These are phyloP conservation scores for Acanthopagrus latus DNA, from an alignment of 2,797 vertebrate genomes.

Conservation along the genomic window DNA sequence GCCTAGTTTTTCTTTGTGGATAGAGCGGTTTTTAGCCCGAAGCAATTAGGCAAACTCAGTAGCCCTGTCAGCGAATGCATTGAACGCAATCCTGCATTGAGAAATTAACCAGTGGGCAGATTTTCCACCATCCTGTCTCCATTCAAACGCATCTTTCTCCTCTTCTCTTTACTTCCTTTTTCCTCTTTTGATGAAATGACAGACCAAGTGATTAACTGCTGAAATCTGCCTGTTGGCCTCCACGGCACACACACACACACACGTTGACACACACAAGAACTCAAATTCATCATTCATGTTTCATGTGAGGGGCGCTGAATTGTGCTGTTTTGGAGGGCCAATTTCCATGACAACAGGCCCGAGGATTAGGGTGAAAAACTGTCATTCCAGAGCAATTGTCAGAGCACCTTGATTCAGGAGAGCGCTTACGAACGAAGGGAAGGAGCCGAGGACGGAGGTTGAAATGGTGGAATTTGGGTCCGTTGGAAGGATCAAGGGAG, in stretches of 20 bases:
- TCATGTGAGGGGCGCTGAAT: constrained; percentile 67
- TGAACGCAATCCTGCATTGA: constrained; percentile 43
- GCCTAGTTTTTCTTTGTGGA: constrained; percentile 61
- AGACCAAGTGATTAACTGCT: constrained; percentile 61
- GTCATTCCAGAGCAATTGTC: constrained; percentile 75
- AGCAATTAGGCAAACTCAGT: constrained; percentile 69
- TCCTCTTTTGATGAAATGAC: constrained; percentile 60
- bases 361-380: constrained; percentile 81
- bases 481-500: constrained; percentile 46
- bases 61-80: constrained; percentile 56
- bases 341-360: constrained; percentile 88
- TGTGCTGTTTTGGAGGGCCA: constrained; percentile 69
- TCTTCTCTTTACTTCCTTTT: constrained; percentile 30
- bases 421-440: constrained; percentile 59
- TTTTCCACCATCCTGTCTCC: constrained; percentile 51
- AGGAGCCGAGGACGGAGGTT: constrained; percentile 42
- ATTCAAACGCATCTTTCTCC: constrained; percentile 35
- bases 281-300: constrained; percentile 77
- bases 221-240: constrained; percentile 48
- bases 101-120: constrained; percentile 47
- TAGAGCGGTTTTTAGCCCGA: constrained; percentile 57
- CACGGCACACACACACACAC: constrained; percentile 15
- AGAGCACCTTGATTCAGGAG: constrained; percentile 81
- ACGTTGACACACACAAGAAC: constrained; percentile 28
- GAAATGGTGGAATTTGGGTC: constrained; percentile 46